Percentiles rank a stretch among this genome's conserved stretches.
Evolutionary conservation across 2,113 vertebrate genomes (phyloP).

Genomic region (Mystacornis crossleyi): DNA sequence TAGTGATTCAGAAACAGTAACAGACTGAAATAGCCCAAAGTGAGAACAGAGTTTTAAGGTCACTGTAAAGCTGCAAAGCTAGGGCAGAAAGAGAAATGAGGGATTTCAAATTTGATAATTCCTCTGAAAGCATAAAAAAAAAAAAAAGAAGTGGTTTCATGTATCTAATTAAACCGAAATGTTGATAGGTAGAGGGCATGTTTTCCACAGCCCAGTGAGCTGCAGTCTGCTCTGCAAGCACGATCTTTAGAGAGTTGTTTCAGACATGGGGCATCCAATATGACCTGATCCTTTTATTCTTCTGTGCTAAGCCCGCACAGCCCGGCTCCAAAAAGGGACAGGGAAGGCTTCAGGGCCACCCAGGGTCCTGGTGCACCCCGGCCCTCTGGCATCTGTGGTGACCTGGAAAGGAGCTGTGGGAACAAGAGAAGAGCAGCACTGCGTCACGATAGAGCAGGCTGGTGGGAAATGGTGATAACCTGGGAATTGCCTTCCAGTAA

Average conservation of each 20-base stretch:
- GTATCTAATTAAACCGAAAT: neutral
- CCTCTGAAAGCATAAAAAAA: neutral
- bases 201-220: neutral
- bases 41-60: slow-evolving; percentile 24
- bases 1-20: slow-evolving; percentile 24
- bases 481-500: neutral
- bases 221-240: neutral
- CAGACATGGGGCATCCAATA: neutral
- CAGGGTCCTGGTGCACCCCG: neutral
- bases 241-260: neutral
- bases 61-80: neutral
- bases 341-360: neutral
- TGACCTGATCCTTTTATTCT: neutral
- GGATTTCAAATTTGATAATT: neutral
- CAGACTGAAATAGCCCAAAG: slow-evolving; percentile 33
- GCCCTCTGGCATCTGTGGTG: neutral
- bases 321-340: neutral
- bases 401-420: neutral
- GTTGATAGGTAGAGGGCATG: neutral
- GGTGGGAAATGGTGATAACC: neutral
- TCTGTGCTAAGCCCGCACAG: neutral
- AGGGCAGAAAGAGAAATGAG: neutral
- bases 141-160: neutral
- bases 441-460: neutral
- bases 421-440: neutral